phyloP scores from a whole-genome alignment of 2,888 invertebrate genomes.

The Galerucella calmariensis region DNA sequence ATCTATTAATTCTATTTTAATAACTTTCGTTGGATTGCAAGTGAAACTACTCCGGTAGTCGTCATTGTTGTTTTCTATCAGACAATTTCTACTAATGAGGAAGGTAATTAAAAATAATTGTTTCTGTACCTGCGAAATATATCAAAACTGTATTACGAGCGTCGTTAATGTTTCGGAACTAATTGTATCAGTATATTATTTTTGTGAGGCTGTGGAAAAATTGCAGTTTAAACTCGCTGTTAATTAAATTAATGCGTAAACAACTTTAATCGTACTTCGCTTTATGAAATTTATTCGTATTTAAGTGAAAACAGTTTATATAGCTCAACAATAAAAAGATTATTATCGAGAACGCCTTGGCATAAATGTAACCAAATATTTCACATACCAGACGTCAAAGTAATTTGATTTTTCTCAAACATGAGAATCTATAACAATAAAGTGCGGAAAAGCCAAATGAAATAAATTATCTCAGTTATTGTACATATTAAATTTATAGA shows the following conservation, averaged over 20 bases:
- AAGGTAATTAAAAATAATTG: not conserved
- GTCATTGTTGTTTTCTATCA: not conserved
- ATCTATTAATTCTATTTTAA: not conserved
- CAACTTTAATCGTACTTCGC: not conserved
- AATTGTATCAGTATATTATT: not conserved
- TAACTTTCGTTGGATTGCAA: not conserved
- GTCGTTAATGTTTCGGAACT: not conserved
- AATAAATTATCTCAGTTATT: too few species aligned
- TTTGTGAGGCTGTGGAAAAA: not conserved
- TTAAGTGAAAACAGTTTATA: too few species aligned
- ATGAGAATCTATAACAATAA: too few species aligned
- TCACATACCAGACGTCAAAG: too few species aligned
- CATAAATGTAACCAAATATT: too few species aligned
- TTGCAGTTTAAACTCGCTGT: not conserved
- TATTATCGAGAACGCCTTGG: too few species aligned
- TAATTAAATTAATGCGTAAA: not conserved
- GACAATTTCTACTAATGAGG: not conserved
- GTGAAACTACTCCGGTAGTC: not conserved
- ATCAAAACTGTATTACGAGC: not conserved
- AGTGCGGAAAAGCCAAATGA: too few species aligned
- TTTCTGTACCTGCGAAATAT: not conserved
- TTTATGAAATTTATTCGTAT: not conserved
- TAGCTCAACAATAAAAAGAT: too few species aligned
- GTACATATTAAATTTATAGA: too few species aligned
- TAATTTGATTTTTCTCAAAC: too few species aligned